phyloP scores from a whole-genome alignment of 2,113 vertebrate species.

The Saccopteryx bilineata region DNA sequence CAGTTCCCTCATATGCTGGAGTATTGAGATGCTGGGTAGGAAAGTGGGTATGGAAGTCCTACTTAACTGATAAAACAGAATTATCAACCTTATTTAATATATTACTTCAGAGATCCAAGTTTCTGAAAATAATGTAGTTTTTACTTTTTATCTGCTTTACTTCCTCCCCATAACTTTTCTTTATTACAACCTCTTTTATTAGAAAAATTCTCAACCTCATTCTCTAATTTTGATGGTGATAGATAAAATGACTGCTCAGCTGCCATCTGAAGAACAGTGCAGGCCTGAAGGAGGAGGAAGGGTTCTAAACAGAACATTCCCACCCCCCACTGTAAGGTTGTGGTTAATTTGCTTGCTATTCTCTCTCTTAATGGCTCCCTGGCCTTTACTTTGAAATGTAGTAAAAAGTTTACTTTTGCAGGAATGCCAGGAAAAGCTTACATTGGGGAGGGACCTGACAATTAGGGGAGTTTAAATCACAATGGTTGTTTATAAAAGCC shows the following conservation, averaged over 20 bases:
- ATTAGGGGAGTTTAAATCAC: too few species aligned
- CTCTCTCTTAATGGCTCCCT: too few species aligned
- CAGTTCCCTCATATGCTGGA: neutral
- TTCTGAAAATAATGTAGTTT: neutral
- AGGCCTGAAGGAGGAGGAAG: too few species aligned
- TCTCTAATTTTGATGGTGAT: neutral
- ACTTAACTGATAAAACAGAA: slow-evolving; percentile 2
- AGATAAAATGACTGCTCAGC: neutral
- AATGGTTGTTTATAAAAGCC: too few species aligned
- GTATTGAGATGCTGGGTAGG: neutral
- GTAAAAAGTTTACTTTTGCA: too few species aligned
- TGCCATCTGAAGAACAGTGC: too few species aligned
- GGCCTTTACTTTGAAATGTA: too few species aligned
- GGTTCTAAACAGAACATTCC: too few species aligned
- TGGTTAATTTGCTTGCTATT: too few species aligned
- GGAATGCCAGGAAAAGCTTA: too few species aligned
- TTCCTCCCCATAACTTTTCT: neutral
- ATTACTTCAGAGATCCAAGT: neutral
- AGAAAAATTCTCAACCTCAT: neutral
- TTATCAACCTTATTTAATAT: neutral
- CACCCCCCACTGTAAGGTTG: too few species aligned
- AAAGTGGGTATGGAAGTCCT: neutral
- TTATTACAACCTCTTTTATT: neutral
- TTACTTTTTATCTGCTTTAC: neutral
- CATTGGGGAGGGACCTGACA: too few species aligned